Base-by-base conservation (phyloP, 1,140 invertebrate genomes). In the Branchinecta lindahli region DNA sequence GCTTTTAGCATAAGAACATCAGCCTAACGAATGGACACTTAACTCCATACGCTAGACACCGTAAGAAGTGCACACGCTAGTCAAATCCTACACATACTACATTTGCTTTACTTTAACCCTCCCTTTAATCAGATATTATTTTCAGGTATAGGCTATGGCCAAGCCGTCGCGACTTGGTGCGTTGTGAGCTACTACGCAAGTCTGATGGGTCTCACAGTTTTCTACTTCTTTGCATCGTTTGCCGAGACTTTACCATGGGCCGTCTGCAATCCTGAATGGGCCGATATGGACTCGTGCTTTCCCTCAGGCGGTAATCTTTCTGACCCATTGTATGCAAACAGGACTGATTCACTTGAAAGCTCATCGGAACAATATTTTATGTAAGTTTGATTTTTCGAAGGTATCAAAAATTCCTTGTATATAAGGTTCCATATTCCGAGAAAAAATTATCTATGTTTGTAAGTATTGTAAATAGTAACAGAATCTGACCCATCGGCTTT, bases 191-290 rank as follows among this genome's bases (percentile, higher is more conserved):
- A 80, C 72, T 81, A 80, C 71, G 76, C 76, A 46, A 76, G 76
- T 44, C 33, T 78, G 9, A 78, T 79, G 77, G 76, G 74, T 8
- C 66, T 78, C 44, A 74, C 77, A 5, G 66, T 78, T 5, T 78
- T 75, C 61, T 79, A 78, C 67, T 77, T 79, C 68, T 74, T 79
- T 70, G 71, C 75, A 0, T 78, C 77, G 0, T 77, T 79, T 70
- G 67, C 71, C 69, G 68, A 66, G 8, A 70, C 67, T 10, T 65
- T 79, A 7, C 78, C 78, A 7, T 79, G 78, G 78, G 74, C 75
- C 6, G 44, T 78, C 4, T 90, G 88, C 75, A 76, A 81, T 8
- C 77, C 80, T 0, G 81, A 82, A 69, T 89, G 87, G 87, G 71
- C 71, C 12, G 6, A 61, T 61, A 61, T 61, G 52, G 18, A 12